Evolutionary conservation across 2,888 invertebrate genomes (phyloP).

Genomic region (Pheosia tremula): DNA sequence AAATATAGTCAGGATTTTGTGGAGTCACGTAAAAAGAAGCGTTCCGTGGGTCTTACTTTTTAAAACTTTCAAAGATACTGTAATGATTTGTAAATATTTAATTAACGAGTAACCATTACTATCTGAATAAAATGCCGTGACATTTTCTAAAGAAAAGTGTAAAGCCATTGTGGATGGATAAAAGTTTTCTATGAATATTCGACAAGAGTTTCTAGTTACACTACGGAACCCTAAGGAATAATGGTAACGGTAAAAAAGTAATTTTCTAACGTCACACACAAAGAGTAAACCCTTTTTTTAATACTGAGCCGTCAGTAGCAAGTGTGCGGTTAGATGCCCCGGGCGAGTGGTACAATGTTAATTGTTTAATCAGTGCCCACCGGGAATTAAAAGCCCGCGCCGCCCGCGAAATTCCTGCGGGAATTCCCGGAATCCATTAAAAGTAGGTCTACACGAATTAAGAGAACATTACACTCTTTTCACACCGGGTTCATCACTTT

Average conservation of each 20-base stretch:
- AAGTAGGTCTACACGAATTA: not conserved
- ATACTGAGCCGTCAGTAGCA: not conserved
- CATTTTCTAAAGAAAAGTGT: too few species aligned
- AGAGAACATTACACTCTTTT: not conserved
- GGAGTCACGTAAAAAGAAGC: too few species aligned
- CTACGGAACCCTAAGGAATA: not conserved
- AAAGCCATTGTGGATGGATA: too few species aligned
- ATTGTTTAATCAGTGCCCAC: conserved; percentile 23
- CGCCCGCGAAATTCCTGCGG: not conserved
- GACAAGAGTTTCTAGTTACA: not conserved
- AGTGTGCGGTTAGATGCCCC: not conserved
- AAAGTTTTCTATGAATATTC: too few species aligned
- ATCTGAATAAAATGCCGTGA: too few species aligned
- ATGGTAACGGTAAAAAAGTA: not conserved
- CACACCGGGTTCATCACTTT: not conserved
- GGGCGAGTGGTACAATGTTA: conserved; percentile 13
- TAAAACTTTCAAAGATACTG: too few species aligned
- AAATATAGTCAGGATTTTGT: too few species aligned
- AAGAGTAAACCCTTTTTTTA: not conserved
- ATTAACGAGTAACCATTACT: too few species aligned
- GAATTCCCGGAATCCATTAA: not conserved
- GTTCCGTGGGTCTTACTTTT: too few species aligned
- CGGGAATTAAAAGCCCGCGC: conserved; percentile 7
- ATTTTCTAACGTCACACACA: not conserved
- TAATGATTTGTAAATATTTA: too few species aligned